phyloP scores from a whole-genome alignment of 2,797 vertebrate species.

The Chromis chromis region DNA sequence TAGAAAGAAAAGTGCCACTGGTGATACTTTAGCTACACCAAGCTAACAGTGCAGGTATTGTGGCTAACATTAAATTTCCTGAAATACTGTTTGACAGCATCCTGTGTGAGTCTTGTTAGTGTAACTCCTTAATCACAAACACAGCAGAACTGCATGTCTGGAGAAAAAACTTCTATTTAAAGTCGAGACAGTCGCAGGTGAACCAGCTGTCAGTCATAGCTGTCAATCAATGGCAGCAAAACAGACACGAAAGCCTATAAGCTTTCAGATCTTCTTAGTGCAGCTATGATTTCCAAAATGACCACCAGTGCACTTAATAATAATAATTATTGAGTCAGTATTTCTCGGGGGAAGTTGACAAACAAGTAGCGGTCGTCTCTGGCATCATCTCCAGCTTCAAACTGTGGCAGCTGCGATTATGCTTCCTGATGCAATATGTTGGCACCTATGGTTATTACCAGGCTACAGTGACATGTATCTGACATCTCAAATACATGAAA shows the following conservation, averaged over 20 bases:
- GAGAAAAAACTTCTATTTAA: background rate
- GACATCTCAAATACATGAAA: background rate
- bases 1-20: too few species aligned
- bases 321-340: background rate
- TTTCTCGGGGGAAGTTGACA: background rate
- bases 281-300: slow-evolving; percentile 13
- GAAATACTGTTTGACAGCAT: too few species aligned
- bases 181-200: slow-evolving; percentile 3
- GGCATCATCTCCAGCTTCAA: background rate
- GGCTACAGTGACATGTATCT: background rate
- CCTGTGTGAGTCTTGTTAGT: too few species aligned
- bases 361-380: background rate
- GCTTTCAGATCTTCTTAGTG: background rate
- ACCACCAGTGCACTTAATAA: background rate
- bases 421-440: background rate
- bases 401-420: background rate
- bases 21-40: too few species aligned
- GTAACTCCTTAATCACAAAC: background rate
- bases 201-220: background rate
- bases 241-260: slow-evolving; percentile 9
- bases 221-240: slow-evolving; percentile 7
- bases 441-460: background rate
- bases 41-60: too few species aligned
- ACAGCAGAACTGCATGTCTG: background rate
- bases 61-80: too few species aligned